Percentiles rank a stretch among this genome's conserved stretches.
Evolutionary conservation across 2,113 vertebrate species (phyloP).

Genomic region (Pao palembangensis): DNA sequence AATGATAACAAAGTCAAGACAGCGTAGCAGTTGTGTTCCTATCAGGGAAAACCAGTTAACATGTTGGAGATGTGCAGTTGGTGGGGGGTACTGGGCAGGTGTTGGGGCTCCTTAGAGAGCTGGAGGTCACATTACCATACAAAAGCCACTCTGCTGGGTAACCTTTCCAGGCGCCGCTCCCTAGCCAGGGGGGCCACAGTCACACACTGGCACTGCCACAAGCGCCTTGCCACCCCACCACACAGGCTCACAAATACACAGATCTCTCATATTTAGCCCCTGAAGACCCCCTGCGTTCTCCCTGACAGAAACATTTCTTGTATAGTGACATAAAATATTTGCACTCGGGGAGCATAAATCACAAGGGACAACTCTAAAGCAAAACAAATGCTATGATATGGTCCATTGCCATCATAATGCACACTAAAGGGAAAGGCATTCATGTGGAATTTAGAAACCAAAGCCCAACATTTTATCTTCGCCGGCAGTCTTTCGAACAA

Average conservation of each 20-base stretch:
- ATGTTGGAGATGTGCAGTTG: slow-evolving; percentile 54
- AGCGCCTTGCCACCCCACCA: slow-evolving; percentile 44
- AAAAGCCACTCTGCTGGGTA: slow-evolving; percentile 74
- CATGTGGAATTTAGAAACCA: slow-evolving; percentile 72
- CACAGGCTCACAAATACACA: slow-evolving; percentile 32
- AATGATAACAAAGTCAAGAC: slow-evolving; percentile 24
- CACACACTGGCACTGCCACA: slow-evolving; percentile 67
- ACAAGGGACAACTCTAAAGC: slow-evolving; percentile 69
- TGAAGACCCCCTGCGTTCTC: slow-evolving; percentile 51
- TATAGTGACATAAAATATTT: slow-evolving; percentile 72
- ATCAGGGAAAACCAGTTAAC: slow-evolving; percentile 50
- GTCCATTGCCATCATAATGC: slow-evolving; percentile 73
- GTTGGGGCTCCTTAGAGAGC: slow-evolving; percentile 65
- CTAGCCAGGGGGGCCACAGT: slow-evolving; percentile 62
- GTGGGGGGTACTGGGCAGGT: slow-evolving; percentile 55
- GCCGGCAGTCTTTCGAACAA: slow-evolving; percentile 67
- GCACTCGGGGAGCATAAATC: slow-evolving; percentile 68
- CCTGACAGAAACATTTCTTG: slow-evolving; percentile 66
- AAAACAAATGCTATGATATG: slow-evolving; percentile 76
- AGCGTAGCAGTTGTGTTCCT: slow-evolving; percentile 33
- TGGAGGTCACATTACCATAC: slow-evolving; percentile 76
- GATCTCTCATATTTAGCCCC: slow-evolving; percentile 44
- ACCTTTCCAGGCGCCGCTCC: slow-evolving; percentile 69
- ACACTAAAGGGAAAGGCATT: slow-evolving; percentile 73
- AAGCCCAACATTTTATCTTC: slow-evolving; percentile 73